Conservation (phyloP, 2,888 invertebrate species). For the Ophioninae sp. region DNA sequence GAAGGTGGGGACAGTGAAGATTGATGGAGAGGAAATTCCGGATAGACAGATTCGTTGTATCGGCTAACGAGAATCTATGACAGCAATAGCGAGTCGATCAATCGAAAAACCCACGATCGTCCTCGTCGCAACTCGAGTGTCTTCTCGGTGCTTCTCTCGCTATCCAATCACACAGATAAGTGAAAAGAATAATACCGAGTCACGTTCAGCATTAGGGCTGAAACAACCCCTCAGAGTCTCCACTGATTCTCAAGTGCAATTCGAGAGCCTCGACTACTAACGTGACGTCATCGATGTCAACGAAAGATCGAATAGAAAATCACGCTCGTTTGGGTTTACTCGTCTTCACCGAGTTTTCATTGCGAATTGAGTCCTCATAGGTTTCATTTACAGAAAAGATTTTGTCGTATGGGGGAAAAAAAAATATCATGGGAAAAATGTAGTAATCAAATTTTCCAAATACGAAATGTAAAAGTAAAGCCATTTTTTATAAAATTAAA, state of each 20-base stretch:
- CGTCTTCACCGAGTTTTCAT: not conserved
- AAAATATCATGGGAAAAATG: no score
- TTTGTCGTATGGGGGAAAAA: no score
- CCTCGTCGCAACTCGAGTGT: not conserved
- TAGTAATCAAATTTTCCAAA: no score
- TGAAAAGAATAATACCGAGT: slow-evolving; percentile 37
- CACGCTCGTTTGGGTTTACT: not conserved
- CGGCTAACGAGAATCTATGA: slow-evolving; percentile 12
- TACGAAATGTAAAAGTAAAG: no score
- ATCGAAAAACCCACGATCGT: slow-evolving; percentile 18
- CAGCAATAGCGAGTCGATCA: slow-evolving; percentile 22
- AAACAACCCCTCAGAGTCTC: slow-evolving; percentile 13
- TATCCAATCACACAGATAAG: slow-evolving; percentile 22
- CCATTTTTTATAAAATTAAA: no score
- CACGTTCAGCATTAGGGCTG: slow-evolving; percentile 5
- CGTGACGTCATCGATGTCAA: not conserved
- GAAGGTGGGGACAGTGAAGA: slow-evolving; percentile 21
- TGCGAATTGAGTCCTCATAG: not conserved
- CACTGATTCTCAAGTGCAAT: slow-evolving; percentile 21
- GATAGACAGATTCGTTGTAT: not conserved
- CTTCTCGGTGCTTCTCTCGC: slow-evolving; percentile 23
- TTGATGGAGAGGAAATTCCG: not conserved
- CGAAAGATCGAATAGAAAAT: slow-evolving; percentile 10
- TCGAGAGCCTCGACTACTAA: slow-evolving; percentile 25
- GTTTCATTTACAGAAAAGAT: no score